phyloP scores from a whole-genome alignment of 2,797 vertebrate genomes.

The Phataginus tricuspis region DNA sequence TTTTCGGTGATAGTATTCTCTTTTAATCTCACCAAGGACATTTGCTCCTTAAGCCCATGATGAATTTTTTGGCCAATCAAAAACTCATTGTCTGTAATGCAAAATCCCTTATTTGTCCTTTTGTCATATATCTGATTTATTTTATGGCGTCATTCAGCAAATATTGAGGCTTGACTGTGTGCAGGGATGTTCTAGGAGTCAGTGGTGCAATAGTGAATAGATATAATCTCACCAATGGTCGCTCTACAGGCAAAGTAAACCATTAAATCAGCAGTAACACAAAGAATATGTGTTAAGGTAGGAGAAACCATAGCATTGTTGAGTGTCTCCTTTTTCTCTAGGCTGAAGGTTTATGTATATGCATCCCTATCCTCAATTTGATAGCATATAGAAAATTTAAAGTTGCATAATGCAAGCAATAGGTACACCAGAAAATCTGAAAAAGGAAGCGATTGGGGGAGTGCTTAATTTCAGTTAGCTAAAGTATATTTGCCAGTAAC shows the following conservation, averaged over 20 bases:
- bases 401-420: not conserved
- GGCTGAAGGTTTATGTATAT: not conserved
- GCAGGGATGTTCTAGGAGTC: not conserved
- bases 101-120: not conserved
- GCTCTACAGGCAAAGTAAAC: not conserved
- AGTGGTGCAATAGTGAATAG: not conserved
- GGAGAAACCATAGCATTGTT: fast-evolving
- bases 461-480: not conserved
- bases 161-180: not conserved
- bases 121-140: not conserved
- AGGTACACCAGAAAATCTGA: not conserved
- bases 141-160: not conserved
- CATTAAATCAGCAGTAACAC: not conserved
- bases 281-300: not conserved
- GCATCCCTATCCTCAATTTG: not conserved
- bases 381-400: not conserved
- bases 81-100: not conserved
- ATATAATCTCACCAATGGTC: not conserved
- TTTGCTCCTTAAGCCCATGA: not conserved
- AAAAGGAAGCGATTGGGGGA: not conserved
- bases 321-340: not conserved
- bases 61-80: not conserved
- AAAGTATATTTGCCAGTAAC: not conserved
- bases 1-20: not conserved
- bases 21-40: not conserved